These are phyloP conservation scores for Vidua chalybeata DNA, from an alignment of 2,113 vertebrate genomes.

Conservation along the genomic window DNA sequence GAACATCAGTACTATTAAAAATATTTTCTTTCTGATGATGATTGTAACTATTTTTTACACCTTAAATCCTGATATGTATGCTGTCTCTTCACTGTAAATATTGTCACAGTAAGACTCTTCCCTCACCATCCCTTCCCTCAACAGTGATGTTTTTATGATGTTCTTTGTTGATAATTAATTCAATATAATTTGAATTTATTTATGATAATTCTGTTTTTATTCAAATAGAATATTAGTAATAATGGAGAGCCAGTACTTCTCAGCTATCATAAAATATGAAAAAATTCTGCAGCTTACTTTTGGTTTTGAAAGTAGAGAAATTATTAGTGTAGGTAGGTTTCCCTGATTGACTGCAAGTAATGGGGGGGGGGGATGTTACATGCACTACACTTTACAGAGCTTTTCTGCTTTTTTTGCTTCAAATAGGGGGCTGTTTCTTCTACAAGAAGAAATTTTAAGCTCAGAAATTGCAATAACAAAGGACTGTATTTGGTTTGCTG, in stretches of 20 bases:
- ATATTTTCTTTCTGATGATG: background rate
- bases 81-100: background rate
- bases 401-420: background rate
- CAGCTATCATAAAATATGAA: background rate
- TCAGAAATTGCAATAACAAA: background rate
- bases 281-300: background rate
- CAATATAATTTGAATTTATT: background rate
- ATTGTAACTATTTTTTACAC: background rate
- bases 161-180: background rate
- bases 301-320: background rate
- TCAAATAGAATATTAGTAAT: background rate
- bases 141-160: background rate
- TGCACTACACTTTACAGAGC: background rate
- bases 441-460: background rate
- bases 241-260: background rate
- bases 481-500: background rate
- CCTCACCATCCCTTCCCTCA: too few relatives aligned
- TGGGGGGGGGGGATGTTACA: background rate
- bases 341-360: accelerated
- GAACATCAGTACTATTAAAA: background rate
- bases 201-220: background rate
- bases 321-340: background rate
- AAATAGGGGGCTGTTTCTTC: background rate
- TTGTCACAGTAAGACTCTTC: background rate
- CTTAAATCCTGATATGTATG: background rate